A percentile compares a stretch with the other conserved stretches of the same genome.
These are phyloP conservation scores for Formica aserva DNA, from an alignment of 2,888 invertebrate species.

Conservation along the genomic window DNA sequence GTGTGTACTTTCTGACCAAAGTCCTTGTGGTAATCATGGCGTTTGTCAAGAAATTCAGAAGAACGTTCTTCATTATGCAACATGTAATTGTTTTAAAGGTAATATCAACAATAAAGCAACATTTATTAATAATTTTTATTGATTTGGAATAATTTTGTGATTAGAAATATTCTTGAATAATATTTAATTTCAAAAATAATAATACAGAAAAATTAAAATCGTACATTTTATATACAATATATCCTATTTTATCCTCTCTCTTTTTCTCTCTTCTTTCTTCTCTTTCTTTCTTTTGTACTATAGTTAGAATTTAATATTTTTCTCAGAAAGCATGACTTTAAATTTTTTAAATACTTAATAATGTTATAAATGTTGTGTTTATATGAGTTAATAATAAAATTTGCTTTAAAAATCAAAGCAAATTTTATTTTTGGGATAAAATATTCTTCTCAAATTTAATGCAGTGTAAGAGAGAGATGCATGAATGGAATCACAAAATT, in stretches of 20 bases:
- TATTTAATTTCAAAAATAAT: neutral
- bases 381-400: neutral
- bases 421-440: neutral
- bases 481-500: neutral
- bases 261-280: too few relatives aligned
- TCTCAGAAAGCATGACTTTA: too few relatives aligned
- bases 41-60: slow-evolving; percentile 86
- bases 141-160: neutral
- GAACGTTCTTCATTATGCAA: slow-evolving; percentile 85
- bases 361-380: neutral
- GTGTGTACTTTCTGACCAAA: slow-evolving; percentile 84
- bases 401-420: neutral
- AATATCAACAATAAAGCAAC: slow-evolving; percentile 45
- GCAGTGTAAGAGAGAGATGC: neutral
- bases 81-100: slow-evolving; percentile 86
- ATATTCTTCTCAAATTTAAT: neutral
- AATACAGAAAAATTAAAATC: neutral
- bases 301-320: too few relatives aligned
- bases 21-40: slow-evolving; percentile 86
- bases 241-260: too few relatives aligned
- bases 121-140: neutral
- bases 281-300: too few relatives aligned
- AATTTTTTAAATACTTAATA: too few relatives aligned
- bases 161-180: neutral
- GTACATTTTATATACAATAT: too few relatives aligned